Conservation (phyloP, 2,113 vertebrate species). For the Nothobranchius kuhntae region DNA sequence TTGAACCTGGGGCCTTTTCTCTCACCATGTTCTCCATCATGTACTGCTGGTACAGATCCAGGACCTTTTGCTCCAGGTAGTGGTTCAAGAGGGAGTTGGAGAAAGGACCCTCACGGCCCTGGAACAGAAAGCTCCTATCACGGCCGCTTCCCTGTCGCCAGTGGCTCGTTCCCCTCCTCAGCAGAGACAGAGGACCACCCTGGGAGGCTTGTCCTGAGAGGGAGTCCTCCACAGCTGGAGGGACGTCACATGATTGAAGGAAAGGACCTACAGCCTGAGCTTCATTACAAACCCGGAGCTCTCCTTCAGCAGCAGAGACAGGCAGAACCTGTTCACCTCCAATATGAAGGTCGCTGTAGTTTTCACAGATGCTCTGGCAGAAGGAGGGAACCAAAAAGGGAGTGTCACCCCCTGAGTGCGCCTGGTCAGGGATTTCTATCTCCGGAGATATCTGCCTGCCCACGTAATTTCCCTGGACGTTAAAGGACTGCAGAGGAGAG, state of each 20-base stretch:
- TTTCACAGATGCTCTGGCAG: constrained; percentile 93
- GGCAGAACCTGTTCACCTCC: constrained; percentile 92
- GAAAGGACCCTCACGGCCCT: constrained; percentile 84
- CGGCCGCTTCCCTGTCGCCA: constrained; percentile 84
- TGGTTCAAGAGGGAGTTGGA: constrained; percentile 90
- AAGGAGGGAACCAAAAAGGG: constrained; percentile 90
- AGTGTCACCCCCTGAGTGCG: constrained; percentile 65
- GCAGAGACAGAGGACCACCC: constrained; percentile 32
- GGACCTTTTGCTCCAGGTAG: constrained; percentile 92
- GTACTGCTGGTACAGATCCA: constrained; percentile 93
- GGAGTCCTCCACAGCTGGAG: constrained; percentile 78
- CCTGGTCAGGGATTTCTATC: constrained; percentile 69
- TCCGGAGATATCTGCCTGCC: constrained; percentile 71
- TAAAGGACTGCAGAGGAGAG: constrained; percentile 36
- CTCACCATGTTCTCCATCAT: constrained; percentile 86
- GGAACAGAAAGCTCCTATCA: constrained; percentile 83
- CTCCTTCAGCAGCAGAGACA: constrained; percentile 77
- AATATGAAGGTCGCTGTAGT: constrained; percentile 95
- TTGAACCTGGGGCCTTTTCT: constrained; percentile 40
- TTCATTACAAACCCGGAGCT: constrained; percentile 76
- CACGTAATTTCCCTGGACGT: constrained; percentile 3
- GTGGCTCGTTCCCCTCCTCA: constrained; percentile 80
- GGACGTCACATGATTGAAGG: constrained; percentile 89
- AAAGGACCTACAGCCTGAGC: constrained; percentile 82
- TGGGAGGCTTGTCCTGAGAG: constrained; percentile 28